These are phyloP conservation scores for Alsophila aescularia DNA, from an alignment of 2,888 invertebrate genomes.

Conservation along the genomic window DNA sequence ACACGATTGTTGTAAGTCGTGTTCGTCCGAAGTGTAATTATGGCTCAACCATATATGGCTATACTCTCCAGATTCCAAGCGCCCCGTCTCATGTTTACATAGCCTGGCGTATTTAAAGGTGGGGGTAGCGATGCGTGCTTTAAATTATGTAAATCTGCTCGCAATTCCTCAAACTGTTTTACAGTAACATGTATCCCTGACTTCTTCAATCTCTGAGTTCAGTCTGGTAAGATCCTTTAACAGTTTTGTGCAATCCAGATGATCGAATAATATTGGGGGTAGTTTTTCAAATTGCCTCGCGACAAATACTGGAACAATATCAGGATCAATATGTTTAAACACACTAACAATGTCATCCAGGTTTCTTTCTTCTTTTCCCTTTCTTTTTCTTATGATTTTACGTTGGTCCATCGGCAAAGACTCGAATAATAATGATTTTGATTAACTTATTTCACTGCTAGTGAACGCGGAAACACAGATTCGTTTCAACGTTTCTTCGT, in stretches of 20 bases:
- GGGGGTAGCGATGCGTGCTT: background rate
- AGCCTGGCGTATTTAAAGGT: background rate
- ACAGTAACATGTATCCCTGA: constrained; percentile 2
- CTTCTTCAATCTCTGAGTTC: constrained; percentile 5
- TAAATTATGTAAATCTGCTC: too few species aligned
- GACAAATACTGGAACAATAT: constrained; percentile 27
- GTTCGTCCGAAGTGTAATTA: too few species aligned
- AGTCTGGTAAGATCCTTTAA: background rate
- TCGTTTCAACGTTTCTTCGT: constrained; percentile 19
- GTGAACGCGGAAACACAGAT: constrained; percentile 26
- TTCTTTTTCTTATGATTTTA: constrained; percentile 22
- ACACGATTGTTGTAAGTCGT: too few species aligned
- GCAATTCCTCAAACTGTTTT: background rate
- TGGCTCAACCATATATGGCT: too few species aligned
- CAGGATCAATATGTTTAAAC: constrained; percentile 24
- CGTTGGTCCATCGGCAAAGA: constrained; percentile 21
- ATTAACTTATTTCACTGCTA: constrained; percentile 23
- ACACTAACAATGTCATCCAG: constrained; percentile 25
- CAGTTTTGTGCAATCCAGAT: constrained; percentile 6
- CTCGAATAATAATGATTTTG: constrained; percentile 29
- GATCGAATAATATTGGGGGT: too few species aligned
- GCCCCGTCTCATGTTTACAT: constrained; percentile 1
- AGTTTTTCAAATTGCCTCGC: constrained; percentile 23
- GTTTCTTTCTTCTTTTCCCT: constrained; percentile 29
- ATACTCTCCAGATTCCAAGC: too few species aligned